A percentile compares a stretch with the other conserved stretches of the same genome.
Evolutionary conservation across 2,113 vertebrate genomes (phyloP).

Genomic region (Cochlearius cochlearius): DNA sequence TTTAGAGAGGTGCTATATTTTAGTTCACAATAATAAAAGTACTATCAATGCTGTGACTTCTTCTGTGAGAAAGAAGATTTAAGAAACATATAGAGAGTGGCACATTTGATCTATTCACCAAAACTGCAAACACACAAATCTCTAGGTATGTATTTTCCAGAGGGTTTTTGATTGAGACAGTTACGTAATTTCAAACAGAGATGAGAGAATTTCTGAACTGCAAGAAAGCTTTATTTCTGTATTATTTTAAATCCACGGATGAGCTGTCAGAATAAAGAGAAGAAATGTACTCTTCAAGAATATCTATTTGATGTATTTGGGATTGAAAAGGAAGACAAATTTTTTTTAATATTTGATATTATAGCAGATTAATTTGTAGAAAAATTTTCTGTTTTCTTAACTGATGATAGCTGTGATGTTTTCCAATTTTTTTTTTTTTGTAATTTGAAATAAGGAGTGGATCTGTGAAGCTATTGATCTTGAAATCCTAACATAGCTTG

Average conservation of each 20-base stretch:
- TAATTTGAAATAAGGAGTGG: not conserved
- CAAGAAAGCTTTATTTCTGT: not conserved
- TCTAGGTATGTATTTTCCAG: not conserved
- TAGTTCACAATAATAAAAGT: not conserved
- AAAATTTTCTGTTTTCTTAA: not conserved
- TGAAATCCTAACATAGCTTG: not conserved
- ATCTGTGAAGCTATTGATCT: not conserved
- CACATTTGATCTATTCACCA: slow-evolving; percentile 16
- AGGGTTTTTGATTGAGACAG: not conserved
- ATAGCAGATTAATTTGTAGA: not conserved
- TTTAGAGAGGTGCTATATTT: not conserved
- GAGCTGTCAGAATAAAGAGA: not conserved
- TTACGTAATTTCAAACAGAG: not conserved
- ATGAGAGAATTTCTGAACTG: slow-evolving; percentile 14
- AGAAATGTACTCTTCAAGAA: not conserved
- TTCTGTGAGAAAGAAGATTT: not conserved
- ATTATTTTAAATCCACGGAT: slow-evolving; percentile 1
- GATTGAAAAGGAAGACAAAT: not conserved
- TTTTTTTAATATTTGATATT: not conserved
- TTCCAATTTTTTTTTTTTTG: not conserved
- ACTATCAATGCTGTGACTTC: not conserved
- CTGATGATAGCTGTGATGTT: not conserved
- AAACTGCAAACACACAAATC: not conserved
- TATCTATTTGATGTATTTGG: not conserved
- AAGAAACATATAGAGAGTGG: not conserved